Conservation (phyloP, 1,140 invertebrate genomes). For the Drosophila lowei region DNA sequence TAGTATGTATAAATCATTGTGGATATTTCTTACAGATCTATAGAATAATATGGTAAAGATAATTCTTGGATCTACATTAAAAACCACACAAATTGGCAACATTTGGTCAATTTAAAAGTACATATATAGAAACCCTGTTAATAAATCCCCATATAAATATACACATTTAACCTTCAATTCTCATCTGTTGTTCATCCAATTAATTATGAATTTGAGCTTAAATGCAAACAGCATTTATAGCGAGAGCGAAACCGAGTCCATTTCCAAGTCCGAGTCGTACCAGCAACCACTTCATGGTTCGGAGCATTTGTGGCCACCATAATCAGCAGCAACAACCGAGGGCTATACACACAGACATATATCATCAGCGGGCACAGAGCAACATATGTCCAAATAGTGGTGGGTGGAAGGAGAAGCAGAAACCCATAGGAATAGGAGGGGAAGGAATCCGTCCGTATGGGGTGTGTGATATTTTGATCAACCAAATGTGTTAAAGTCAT, state of each 20-base stretch:
- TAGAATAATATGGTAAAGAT: too few species aligned
- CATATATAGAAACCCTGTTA: neutral
- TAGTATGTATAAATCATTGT: too few species aligned
- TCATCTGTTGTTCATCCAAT: constrained; percentile 24
- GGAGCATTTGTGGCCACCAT: constrained; percentile 58
- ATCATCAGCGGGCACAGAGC: constrained; percentile 54
- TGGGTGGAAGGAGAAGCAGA: constrained; percentile 15
- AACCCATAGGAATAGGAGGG: constrained; percentile 2
- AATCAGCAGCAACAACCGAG: constrained; percentile 49
- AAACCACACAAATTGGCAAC: too few species aligned
- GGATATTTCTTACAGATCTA: too few species aligned
- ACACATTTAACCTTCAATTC: constrained; percentile 6
- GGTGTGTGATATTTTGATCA: constrained; percentile 68
- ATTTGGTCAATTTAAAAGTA: neutral
- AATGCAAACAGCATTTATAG: constrained; percentile 15
- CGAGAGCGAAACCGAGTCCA: constrained; percentile 1
- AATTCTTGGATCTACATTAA: too few species aligned
- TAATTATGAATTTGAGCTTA: constrained; percentile 38
- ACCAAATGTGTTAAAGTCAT: constrained; percentile 56
- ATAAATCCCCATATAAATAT: neutral
- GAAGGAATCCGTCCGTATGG: constrained; percentile 4
- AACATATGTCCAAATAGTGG: constrained; percentile 77
- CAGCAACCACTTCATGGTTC: constrained; percentile 65
- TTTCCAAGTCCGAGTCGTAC: constrained; percentile 2
- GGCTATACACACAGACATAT: constrained; percentile 29